Evolutionary conservation across 2,113 vertebrate species (phyloP).

Genomic region (Atherinomorus stipes): DNA sequence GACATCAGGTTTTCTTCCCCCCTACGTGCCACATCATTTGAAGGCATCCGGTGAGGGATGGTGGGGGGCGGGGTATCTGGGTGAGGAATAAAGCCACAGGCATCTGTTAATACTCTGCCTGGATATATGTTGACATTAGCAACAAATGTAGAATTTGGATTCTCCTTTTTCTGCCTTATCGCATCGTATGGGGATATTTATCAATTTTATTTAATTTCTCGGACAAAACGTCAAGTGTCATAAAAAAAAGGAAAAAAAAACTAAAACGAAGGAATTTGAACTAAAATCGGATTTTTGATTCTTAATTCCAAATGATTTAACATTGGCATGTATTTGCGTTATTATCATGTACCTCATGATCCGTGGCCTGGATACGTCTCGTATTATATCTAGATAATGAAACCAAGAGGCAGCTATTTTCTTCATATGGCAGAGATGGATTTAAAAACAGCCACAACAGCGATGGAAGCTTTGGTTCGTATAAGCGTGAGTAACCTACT

Average conservation of each 20-base stretch:
- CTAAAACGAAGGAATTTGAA: too few species aligned
- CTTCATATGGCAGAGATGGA: constrained; percentile 75
- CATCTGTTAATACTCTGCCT: constrained; percentile 40
- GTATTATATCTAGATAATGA: constrained; percentile 57
- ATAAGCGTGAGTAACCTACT: constrained; percentile 71
- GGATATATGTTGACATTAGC: constrained; percentile 8
- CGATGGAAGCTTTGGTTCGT: constrained; percentile 79
- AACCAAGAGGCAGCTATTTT: constrained; percentile 47
- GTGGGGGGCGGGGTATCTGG: constrained; percentile 56
- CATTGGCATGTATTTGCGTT: neutral
- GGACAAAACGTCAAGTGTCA: constrained; percentile 15
- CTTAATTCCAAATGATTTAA: neutral
- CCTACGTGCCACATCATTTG: constrained; percentile 39
- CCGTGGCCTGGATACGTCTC: constrained; percentile 19
- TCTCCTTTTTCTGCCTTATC: neutral
- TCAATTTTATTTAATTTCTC: neutral
- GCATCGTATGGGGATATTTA: neutral
- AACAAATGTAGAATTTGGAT: neutral
- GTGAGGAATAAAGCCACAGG: constrained; percentile 62
- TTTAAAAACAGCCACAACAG: constrained; percentile 66
- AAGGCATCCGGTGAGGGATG: constrained; percentile 38
- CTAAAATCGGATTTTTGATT: too few species aligned
- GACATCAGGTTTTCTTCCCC: neutral
- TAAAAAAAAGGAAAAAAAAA: neutral
- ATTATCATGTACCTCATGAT: constrained; percentile 29